phyloP scores from a whole-genome alignment of 2,113 vertebrate genomes.

The Loxodonta africana region DNA sequence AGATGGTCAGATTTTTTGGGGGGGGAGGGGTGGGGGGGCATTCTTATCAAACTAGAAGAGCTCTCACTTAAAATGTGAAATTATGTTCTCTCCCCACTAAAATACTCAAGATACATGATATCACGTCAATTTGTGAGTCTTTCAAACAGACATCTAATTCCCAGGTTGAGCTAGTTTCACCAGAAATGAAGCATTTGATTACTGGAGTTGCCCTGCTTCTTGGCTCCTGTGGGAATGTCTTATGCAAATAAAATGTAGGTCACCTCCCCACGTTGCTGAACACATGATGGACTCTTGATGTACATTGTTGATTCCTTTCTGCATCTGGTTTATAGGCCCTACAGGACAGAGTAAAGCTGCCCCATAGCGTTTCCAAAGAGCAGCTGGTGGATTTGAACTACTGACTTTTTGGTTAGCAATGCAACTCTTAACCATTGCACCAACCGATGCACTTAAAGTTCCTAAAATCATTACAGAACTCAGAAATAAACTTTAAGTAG shows the following conservation, averaged over 20 bases:
- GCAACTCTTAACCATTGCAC: too few relatives aligned
- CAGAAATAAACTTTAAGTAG: background rate
- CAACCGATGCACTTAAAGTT: slow-evolving; percentile 34
- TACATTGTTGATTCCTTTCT: background rate
- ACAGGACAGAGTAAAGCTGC: too few relatives aligned
- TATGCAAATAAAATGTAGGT: background rate
- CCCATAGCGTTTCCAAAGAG: too few relatives aligned
- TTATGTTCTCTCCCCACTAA: background rate
- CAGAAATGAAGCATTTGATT: background rate
- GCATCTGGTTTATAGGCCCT: background rate
- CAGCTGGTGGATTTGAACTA: too few relatives aligned
- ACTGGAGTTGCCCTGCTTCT: background rate
- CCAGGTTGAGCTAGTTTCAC: background rate
- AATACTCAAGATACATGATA: background rate
- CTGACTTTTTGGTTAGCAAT: too few relatives aligned
- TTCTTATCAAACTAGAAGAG: background rate
- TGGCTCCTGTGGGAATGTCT: background rate
- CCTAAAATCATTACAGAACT: slow-evolving; percentile 35
- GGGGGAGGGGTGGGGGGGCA: background rate
- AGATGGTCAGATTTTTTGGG: background rate
- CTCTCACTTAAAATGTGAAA: background rate
- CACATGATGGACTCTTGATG: background rate
- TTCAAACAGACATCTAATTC: background rate
- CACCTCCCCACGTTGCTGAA: background rate
- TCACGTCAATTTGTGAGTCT: background rate